A percentile compares a stretch with the other conserved stretches of the same genome.
Conservation (phyloP, 2,888 invertebrate genomes). For the Andrena flavipes region DNA sequence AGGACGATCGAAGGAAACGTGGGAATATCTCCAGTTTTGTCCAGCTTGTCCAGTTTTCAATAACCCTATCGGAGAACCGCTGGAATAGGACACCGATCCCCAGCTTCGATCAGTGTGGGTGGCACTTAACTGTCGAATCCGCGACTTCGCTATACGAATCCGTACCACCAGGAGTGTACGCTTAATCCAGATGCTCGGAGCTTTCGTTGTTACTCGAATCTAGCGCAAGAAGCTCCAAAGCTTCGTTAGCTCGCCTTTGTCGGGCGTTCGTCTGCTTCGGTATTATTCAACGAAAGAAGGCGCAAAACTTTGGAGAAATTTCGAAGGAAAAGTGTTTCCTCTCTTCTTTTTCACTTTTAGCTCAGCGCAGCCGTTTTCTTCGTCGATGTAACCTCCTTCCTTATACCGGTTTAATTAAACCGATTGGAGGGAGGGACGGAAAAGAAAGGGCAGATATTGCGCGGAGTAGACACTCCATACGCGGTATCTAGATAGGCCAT, state of each 20-base stretch:
- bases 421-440: not conserved
- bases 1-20: no score
- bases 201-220: not conserved
- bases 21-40: no score
- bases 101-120: no score
- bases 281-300: constrained; percentile 5
- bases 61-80: no score
- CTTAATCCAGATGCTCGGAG: not conserved
- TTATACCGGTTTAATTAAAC: constrained; percentile 10
- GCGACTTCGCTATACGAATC: no score
- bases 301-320: not conserved
- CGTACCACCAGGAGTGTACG: no score
- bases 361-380: not conserved
- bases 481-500: no score
- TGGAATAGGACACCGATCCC: no score
- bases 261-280: not conserved
- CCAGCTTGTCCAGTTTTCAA: no score
- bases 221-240: not conserved
- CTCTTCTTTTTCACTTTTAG: not conserved
- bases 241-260: not conserved
- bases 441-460: not conserved
- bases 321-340: not conserved
- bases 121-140: no score
- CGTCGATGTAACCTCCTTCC: not conserved
- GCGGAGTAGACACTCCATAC: not conserved